Evolutionary conservation across 1,140 invertebrate genomes (phyloP).

Genomic region (Drosophila kohkoa): DNA sequence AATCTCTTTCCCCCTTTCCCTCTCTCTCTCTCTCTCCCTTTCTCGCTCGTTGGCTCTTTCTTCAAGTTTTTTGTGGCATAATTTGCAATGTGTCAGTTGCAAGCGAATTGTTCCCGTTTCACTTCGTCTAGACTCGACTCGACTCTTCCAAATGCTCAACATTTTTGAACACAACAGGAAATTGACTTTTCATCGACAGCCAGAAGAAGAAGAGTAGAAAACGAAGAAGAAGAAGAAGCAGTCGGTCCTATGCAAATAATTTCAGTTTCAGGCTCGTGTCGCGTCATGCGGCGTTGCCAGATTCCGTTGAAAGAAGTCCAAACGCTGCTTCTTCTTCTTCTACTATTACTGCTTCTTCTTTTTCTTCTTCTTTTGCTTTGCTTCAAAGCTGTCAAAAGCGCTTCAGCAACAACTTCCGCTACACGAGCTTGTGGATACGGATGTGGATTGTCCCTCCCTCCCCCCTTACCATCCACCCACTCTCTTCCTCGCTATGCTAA

Average conservation of each 20-base stretch:
- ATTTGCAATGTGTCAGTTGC: conserved; percentile 77
- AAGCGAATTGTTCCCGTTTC: conserved; percentile 33
- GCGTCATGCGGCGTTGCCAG: conserved; percentile 73
- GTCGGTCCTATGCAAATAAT: conserved; percentile 75
- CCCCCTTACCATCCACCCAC: neutral
- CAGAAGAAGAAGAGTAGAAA: neutral
- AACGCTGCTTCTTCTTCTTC: conserved; percentile 25
- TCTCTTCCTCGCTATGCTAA: neutral
- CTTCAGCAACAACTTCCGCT: conserved; percentile 79
- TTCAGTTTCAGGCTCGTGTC: conserved; percentile 55
- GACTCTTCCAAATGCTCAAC: conserved; percentile 45
- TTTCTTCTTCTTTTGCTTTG: conserved; percentile 24
- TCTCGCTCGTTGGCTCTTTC: neutral
- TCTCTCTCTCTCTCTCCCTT: neutral
- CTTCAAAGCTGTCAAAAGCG: conserved; percentile 74
- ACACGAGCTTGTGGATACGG: conserved; percentile 37
- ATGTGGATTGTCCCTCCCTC: conserved; percentile 23
- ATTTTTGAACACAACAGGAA: conserved; percentile 78
- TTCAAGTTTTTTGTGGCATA: conserved; percentile 33
- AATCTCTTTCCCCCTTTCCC: neutral
- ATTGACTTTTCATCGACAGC: conserved; percentile 79
- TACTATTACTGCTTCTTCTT: conserved; percentile 3
- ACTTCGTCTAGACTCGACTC: conserved; percentile 17
- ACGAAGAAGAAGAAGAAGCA: neutral
- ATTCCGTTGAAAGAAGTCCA: conserved; percentile 53